Evolutionary conservation across 2,888 invertebrate genomes (phyloP).

Genomic region (Syrista parreyssii): DNA sequence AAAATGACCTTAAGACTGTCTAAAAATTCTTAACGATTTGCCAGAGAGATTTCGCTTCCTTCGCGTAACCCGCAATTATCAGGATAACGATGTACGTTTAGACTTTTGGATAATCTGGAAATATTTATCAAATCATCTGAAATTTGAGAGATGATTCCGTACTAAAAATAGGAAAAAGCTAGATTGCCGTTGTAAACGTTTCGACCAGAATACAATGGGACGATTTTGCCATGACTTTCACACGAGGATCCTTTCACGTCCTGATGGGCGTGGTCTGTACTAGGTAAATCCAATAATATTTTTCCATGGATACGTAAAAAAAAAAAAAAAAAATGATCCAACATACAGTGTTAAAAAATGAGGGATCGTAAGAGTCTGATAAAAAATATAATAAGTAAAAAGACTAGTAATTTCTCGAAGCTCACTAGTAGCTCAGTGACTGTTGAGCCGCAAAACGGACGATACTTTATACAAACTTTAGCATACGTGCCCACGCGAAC

Average conservation of each 20-base stretch:
- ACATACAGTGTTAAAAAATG: background rate
- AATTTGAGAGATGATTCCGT: background rate
- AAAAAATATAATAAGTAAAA: background rate
- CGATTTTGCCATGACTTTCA: constrained; percentile 50
- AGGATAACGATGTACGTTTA: background rate
- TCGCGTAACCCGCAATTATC: background rate
- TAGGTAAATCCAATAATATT: constrained; percentile 12
- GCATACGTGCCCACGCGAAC: constrained; percentile 19
- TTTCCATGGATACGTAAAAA: background rate
- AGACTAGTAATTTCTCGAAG: background rate
- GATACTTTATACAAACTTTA: constrained; percentile 3
- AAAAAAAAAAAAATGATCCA: background rate
- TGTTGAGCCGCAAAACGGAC: constrained; percentile 2
- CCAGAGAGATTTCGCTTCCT: background rate
- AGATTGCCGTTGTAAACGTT: constrained; percentile 33
- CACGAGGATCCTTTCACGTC: constrained; percentile 43
- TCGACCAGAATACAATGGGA: constrained; percentile 45
- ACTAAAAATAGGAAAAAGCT: background rate
- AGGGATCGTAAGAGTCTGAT: background rate
- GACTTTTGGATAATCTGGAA: background rate
- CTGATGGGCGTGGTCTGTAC: constrained; percentile 44
- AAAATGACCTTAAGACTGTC: background rate
- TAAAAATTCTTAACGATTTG: background rate
- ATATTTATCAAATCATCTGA: background rate
- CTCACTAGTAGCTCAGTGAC: background rate